A percentile compares a stretch with the other conserved stretches of the same genome.
Conservation (phyloP, 2,797 vertebrate species). For the Enteromius unitaeniatus region DNA sequence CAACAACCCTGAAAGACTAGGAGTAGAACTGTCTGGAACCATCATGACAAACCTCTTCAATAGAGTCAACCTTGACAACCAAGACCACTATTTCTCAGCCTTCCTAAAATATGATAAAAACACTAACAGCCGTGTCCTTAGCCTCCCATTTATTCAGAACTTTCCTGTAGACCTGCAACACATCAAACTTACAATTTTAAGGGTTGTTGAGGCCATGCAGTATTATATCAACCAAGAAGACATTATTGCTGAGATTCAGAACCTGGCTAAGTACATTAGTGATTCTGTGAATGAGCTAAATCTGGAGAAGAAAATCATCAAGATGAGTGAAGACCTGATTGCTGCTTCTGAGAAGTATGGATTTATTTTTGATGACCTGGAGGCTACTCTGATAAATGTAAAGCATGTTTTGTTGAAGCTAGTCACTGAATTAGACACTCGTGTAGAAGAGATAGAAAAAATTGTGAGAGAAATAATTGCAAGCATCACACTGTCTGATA, state of each 20-base stretch:
- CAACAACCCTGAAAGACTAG: conserved; percentile 83
- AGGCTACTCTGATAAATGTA: conserved; percentile 74
- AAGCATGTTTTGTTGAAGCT: conserved; percentile 65
- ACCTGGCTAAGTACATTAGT: conserved; percentile 76
- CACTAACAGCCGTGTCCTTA: conserved; percentile 82
- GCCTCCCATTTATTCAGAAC: conserved; percentile 82
- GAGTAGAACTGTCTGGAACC: conserved; percentile 81
- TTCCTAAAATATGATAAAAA: conserved; percentile 94
- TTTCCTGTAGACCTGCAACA: conserved; percentile 81
- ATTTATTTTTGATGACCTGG: conserved; percentile 81
- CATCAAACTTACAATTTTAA: conserved; percentile 75
- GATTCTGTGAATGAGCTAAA: conserved; percentile 80
- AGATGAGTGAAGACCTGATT: conserved; percentile 78
- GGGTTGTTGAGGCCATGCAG: conserved; percentile 77
- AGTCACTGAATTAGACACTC: conserved; percentile 69
- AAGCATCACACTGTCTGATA: conserved; percentile 70
- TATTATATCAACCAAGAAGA: conserved; percentile 77
- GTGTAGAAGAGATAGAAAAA: conserved; percentile 70
- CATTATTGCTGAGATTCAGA: conserved; percentile 76
- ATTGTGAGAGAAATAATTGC: conserved; percentile 77
- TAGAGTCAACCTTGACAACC: conserved; percentile 71
- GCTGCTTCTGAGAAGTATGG: conserved; percentile 77
- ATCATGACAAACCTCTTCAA: conserved; percentile 81
- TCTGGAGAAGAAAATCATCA: conserved; percentile 75
- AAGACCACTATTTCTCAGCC: conserved; percentile 86